These are phyloP conservation scores for Lycophotia porphyrea DNA, from an alignment of 2,888 invertebrate species.

Conservation along the genomic window DNA sequence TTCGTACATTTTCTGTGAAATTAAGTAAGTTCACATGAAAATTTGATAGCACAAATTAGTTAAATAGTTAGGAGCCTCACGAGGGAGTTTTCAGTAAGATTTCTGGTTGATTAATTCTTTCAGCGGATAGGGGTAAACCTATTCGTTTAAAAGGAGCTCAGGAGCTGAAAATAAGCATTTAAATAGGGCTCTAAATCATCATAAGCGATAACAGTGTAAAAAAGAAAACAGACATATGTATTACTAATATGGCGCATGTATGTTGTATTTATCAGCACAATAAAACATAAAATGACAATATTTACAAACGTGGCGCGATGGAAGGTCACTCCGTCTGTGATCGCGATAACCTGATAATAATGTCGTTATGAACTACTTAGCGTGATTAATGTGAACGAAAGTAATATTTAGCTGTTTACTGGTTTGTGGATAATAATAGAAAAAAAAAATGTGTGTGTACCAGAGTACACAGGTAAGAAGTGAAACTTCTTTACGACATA, in stretches of 20 bases:
- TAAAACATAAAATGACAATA: conserved; percentile 29
- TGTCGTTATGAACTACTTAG: conserved; percentile 32
- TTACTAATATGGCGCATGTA: not conserved
- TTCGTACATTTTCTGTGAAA: not conserved
- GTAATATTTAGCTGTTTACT: not conserved
- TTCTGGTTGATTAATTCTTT: not conserved
- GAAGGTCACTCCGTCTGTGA: conserved; percentile 48
- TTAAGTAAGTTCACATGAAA: not conserved
- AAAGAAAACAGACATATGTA: not conserved
- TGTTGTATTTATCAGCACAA: conserved; percentile 28
- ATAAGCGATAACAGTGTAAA: not conserved
- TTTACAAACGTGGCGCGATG: conserved; percentile 40
- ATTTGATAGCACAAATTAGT: not conserved
- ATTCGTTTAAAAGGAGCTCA: not conserved
- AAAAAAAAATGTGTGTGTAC: too few species aligned
- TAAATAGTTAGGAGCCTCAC: not conserved
- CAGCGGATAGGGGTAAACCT: not conserved
- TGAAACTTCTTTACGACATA: too few species aligned
- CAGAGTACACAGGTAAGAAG: too few species aligned
- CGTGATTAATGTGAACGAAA: conserved; percentile 29
- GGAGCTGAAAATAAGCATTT: not conserved
- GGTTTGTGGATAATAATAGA: not conserved
- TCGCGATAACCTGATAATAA: conserved; percentile 50
- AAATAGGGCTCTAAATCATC: not conserved
- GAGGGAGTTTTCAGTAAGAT: not conserved